phyloP scores from a whole-genome alignment of 2,797 vertebrate species.

The Argyrosomus regius region DNA sequence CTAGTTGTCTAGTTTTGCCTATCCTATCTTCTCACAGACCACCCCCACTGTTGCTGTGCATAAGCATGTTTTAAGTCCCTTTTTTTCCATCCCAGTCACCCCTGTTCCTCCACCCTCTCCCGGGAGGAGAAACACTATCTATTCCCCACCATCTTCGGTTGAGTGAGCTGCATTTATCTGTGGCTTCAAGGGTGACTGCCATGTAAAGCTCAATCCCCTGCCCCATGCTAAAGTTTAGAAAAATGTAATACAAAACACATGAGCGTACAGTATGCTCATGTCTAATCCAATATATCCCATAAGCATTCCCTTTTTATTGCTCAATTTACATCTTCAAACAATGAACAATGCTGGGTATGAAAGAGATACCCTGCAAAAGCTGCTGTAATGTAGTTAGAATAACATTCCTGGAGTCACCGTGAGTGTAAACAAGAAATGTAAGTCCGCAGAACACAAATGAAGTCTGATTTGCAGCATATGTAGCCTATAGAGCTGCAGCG shows the following conservation, averaged over 20 bases:
- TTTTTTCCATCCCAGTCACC: conserved; percentile 35
- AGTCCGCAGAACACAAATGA: conserved; percentile 49
- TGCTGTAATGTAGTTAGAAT: conserved; percentile 62
- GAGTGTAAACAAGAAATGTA: conserved; percentile 70
- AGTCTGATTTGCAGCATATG: conserved; percentile 65
- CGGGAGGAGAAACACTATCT: conserved; percentile 64
- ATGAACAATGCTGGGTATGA: conserved; percentile 64
- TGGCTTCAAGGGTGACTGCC: conserved; percentile 64
- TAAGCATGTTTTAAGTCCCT: conserved; percentile 48
- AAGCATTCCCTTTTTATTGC: conserved; percentile 69
- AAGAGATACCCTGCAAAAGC: conserved; percentile 60
- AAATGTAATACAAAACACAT: conserved; percentile 72
- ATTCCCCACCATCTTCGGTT: conserved; percentile 63
- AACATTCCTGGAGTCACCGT: conserved; percentile 67
- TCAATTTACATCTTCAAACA: conserved; percentile 74
- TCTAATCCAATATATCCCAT: conserved; percentile 79
- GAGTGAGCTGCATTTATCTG: conserved; percentile 66
- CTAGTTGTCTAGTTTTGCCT: conserved; percentile 65
- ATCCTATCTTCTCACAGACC: conserved; percentile 63
- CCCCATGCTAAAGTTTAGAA: conserved; percentile 55
- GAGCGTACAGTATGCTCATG: conserved; percentile 53
- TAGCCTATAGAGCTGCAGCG: conserved; percentile 9
- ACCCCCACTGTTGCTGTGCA: conserved; percentile 42
- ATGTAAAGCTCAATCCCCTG: conserved; percentile 49
- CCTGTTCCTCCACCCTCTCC: conserved; percentile 15